Base-by-base conservation (phyloP, 2,797 vertebrate species). In the Notolepis coatsorum region DNA sequence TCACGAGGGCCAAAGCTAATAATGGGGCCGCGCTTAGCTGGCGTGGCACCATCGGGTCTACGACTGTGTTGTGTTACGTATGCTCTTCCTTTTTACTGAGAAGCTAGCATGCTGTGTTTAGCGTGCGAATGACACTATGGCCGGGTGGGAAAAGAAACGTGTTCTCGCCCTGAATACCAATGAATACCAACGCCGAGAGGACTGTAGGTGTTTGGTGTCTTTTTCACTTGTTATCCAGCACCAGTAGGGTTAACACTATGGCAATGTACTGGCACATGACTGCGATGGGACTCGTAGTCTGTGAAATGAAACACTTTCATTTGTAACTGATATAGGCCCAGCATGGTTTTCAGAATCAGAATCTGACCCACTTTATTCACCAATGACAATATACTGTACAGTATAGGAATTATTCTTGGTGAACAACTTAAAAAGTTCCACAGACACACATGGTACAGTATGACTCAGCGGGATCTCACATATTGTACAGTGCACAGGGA, bases 11-110 rank as follows among this genome's bases (percentile, higher is more conserved):
- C 37, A 25, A 13, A 43, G 47, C 30, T 50, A 37, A 58, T 52
- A 42, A 49, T 33, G 53, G 8, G 3, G 15, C 53, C 10, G 63
- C 18, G 33, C n/a, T n/a, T n/a, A n/a, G n/a, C 38, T 20, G 12
- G 9, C 24, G 18, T 41, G 38, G 54, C 54, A 37, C 38, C 30
- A 23, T 65, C 47, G 24, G 74, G 52, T 73, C 64, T 75, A 73
- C 82, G 70, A 55, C 23, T 21, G 4, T 38, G 37, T 28, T 39
- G 21, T 41, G 24, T 12, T 63, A 50, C 57, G 55, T 60, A 43
- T 62, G 53, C 45, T n/a, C 23, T 30, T 65, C 49, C 39, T 68
- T 72, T 68, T 55, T 68, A 56, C n/a, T n/a, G 17, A 47, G 42
- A 21, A 23, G 61, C 60, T n/a, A 17, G n/a, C 23, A 7, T 42